Evolutionary conservation across 2,797 vertebrate species (phyloP).

Genomic region (Pangasius macronema): DNA sequence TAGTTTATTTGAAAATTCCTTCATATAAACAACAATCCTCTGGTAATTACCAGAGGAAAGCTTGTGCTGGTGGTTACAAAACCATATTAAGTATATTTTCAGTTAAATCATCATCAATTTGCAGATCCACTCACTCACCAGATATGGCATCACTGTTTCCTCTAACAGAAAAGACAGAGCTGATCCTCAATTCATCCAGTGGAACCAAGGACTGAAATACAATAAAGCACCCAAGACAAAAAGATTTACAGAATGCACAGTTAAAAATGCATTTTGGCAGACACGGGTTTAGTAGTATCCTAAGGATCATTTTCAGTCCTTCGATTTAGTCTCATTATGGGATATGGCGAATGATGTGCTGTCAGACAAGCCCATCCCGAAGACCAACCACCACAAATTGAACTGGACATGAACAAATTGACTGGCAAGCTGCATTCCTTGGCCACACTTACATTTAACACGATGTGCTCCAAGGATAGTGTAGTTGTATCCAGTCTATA

Average conservation of each 20-base stretch:
- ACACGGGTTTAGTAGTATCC: neutral
- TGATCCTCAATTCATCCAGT: constrained; percentile 94
- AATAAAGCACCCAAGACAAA: neutral
- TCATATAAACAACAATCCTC: neutral
- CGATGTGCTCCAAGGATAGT: neutral
- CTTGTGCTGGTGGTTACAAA: neutral
- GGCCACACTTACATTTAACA: neutral
- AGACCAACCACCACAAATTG: neutral
- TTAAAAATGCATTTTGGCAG: neutral
- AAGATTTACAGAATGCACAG: neutral
- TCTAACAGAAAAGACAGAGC: constrained; percentile 79
- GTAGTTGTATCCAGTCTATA: neutral
- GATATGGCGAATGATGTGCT: no score
- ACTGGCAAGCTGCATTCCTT: neutral
- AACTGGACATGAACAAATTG: neutral
- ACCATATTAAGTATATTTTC: neutral
- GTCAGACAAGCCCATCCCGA: neutral
- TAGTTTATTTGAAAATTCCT: no score
- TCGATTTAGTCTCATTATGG: no score
- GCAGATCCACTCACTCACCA: constrained; percentile 57
- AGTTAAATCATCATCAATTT: neutral
- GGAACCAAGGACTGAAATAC: constrained; percentile 60
- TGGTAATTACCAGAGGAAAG: neutral
- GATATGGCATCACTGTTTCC: constrained; percentile 65
- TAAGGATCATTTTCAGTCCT: no score